phyloP scores from a whole-genome alignment of 2,113 vertebrate species.

The Vulpes lagopus region DNA sequence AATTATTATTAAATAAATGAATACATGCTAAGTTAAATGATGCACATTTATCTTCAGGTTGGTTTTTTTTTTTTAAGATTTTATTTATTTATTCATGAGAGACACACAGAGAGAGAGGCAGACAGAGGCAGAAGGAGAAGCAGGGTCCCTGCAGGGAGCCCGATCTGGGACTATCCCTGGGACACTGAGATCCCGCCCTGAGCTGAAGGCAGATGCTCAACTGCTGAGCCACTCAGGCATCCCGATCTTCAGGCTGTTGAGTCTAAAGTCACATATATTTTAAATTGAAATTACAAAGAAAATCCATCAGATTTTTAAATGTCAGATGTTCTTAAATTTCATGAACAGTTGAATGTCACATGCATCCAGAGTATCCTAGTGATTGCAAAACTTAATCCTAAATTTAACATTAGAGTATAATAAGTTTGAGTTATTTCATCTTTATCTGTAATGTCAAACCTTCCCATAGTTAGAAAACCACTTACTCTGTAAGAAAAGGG shows the following conservation, averaged over 20 bases:
- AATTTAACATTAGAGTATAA: neutral
- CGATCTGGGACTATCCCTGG: too few species aligned
- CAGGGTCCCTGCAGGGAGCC: too few species aligned
- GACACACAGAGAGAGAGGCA: too few species aligned
- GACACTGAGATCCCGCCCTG: too few species aligned
- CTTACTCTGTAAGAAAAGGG: neutral
- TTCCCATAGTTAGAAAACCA: neutral
- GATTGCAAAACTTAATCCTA: slow-evolving; percentile 40
- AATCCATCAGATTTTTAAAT: slow-evolving; percentile 36
- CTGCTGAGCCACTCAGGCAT: too few species aligned
- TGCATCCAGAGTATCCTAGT: neutral
- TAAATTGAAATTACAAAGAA: slow-evolving; percentile 51
- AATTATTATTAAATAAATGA: neutral
- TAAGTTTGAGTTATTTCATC: slow-evolving; percentile 31
- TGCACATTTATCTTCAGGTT: neutral
- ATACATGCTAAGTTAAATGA: neutral
- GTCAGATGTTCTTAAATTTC: slow-evolving; percentile 31
- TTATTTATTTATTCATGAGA: too few species aligned
- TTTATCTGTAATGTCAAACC: neutral
- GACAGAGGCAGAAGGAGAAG: too few species aligned
- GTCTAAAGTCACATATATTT: neutral
- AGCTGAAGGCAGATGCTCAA: too few species aligned
- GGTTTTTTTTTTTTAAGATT: too few species aligned
- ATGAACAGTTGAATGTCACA: slow-evolving; percentile 50
- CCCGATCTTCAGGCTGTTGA: neutral